Percentiles rank a stretch among this genome's conserved stretches.
These are phyloP conservation scores for Dendrocincla tyrannina DNA, from an alignment of 2,797 vertebrate species.

Conservation along the genomic window DNA sequence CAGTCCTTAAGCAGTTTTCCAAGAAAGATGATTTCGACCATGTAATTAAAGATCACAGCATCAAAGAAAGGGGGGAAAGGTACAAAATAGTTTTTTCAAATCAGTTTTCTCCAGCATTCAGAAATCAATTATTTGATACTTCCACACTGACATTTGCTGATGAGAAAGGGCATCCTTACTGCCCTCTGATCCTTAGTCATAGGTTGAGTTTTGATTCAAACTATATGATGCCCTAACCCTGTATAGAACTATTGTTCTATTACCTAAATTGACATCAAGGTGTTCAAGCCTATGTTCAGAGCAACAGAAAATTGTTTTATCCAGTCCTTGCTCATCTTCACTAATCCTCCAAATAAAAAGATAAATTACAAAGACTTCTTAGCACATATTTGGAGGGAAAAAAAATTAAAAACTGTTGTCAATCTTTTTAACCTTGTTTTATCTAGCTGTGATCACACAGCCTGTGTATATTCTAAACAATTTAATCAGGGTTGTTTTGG, in stretches of 20 bases:
- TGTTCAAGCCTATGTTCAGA: background rate
- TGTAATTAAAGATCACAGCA: background rate
- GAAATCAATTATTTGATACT: background rate
- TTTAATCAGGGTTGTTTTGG: background rate
- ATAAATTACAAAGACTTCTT: background rate
- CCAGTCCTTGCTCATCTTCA: background rate
- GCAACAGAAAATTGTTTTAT: background rate
- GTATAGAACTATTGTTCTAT: background rate
- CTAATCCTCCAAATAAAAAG: background rate
- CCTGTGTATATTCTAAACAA: background rate
- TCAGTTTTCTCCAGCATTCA: background rate
- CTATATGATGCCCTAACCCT: fast-evolving
- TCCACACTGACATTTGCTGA: background rate
- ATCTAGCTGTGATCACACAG: background rate
- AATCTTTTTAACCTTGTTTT: background rate
- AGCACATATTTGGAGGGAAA: background rate
- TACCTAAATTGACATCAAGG: background rate
- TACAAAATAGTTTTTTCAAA: background rate
- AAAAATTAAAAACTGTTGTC: background rate
- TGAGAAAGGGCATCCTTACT: background rate
- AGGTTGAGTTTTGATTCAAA: background rate
- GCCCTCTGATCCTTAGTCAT: background rate
- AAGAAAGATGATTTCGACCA: background rate
- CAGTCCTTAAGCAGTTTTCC: background rate
- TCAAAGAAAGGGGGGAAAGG: background rate